These are phyloP conservation scores for Diabrotica virgifera DNA, from an alignment of 1,140 invertebrate species.

Conservation along the genomic window DNA sequence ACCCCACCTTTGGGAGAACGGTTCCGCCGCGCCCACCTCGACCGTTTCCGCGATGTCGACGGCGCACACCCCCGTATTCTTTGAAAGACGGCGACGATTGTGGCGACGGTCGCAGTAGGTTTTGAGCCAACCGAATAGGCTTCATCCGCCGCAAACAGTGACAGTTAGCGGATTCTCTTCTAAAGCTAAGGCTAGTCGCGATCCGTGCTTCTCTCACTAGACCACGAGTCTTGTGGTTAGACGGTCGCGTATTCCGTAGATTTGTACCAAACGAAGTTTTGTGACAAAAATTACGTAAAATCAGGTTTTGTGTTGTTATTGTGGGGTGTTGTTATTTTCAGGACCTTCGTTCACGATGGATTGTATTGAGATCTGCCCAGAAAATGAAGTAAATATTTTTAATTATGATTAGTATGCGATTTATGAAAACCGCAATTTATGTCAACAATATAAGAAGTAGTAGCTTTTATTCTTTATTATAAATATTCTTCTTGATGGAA, in stretches of 20 bases:
- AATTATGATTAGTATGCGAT: no score
- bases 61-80: neutral
- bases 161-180: neutral
- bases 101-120: slow-evolving; percentile 10
- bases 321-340: neutral
- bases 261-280: no score
- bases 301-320: neutral
- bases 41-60: neutral
- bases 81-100: neutral
- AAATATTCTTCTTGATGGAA: no score
- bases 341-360: slow-evolving; percentile 20
- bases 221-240: neutral
- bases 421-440: no score
- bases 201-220: neutral
- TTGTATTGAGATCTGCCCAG: slow-evolving; percentile 22
- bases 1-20: neutral
- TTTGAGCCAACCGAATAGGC: neutral
- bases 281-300: neutral
- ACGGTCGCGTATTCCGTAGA: neutral
- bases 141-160: slow-evolving; percentile 5
- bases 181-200: neutral
- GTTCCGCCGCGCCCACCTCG: neutral
- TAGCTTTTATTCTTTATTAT: no score
- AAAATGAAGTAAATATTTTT: slow-evolving; percentile 25
- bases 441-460: no score